phyloP scores from a whole-genome alignment of 2,797 vertebrate species.

The Rachycentron canadum region DNA sequence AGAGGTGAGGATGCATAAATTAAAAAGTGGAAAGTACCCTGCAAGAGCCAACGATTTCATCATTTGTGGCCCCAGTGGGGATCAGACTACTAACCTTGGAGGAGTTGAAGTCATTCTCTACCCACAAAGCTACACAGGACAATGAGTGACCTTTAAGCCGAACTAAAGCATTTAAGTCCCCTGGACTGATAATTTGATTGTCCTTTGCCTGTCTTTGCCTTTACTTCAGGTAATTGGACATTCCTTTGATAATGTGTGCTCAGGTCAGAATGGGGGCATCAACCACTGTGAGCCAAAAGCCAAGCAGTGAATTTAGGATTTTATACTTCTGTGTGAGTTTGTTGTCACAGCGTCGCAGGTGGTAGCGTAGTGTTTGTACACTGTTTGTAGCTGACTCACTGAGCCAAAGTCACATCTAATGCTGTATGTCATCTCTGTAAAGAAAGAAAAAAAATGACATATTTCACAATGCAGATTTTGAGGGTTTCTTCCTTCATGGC shows the following conservation, averaged over 20 bases:
- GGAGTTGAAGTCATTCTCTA: constrained; percentile 32
- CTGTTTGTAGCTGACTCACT: background rate
- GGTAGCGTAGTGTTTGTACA: background rate
- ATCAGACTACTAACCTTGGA: constrained; percentile 25
- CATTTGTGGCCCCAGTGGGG: constrained; percentile 25
- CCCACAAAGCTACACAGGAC: constrained; percentile 24
- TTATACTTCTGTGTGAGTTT: background rate
- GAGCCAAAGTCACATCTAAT: background rate
- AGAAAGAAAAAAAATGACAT: background rate
- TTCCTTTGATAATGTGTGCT: constrained; percentile 51
- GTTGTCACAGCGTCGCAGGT: constrained; percentile 1
- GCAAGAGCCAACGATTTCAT: constrained; percentile 26
- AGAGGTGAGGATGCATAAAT: constrained; percentile 11
- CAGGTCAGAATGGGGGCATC: constrained; percentile 11
- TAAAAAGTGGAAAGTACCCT: constrained; percentile 5
- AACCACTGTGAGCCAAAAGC: constrained; percentile 4
- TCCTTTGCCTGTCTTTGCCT: constrained; percentile 60
- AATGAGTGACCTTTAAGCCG: constrained; percentile 53
- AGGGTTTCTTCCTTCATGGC: background rate
- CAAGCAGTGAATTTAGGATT: constrained; percentile 6
- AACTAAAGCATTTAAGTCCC: constrained; percentile 51
- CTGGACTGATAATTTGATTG: constrained; percentile 60
- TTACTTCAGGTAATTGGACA: constrained; percentile 62
- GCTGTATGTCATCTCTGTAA: background rate
- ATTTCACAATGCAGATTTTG: constrained; percentile 7